Base-by-base conservation (phyloP, 2,797 vertebrate species). In the Acipenser transmontanus region DNA sequence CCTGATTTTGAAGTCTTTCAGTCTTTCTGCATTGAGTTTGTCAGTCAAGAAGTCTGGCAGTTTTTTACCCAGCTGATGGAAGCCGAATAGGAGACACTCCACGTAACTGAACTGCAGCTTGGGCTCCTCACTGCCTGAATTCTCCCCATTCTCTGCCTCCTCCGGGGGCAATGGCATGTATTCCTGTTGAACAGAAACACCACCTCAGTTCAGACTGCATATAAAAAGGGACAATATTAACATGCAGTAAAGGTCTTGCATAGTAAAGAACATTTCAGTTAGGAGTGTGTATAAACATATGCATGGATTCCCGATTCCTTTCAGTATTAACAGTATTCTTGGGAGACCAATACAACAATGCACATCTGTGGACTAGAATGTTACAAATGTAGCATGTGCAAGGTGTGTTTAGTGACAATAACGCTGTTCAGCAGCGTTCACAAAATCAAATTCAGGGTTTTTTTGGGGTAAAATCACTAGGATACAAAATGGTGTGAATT, bases 1-100 rank as follows among this genome's bases (percentile, higher is more conserved):
- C 97, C 95, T 94, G 82, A 98, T 98, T 89, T 98, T 99, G 72
- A 99, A 99, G 80, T 99, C 97, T 84, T 99, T 99, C 71, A 99
- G 86, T 59, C 87, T 92, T 74, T 99, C 97, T 1, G 92, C 93
- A 13, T 97, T 94, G 77, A 98, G 88, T 83, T 98, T 98, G 73
- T 93, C 93, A 1, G 97, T 92, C 62, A 99, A 92, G 77, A 98
- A 99, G 82, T 98, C 96, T 0, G 96, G 96, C 72, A 98, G 89
- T 77, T 98, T 98, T 81, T 96, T 93, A 13, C 96, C 95, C 66
- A 99, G 86, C 79, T 99, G 97, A 80, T 99, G 97, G 81, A 99
- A 99, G 72, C 93, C 86, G 34, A 92, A 99, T 48, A 99, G 82
- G 13, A 99, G 91, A 85, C 97, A 98, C 73, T 99, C 97, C 62